Conservation (phyloP, 2,113 vertebrate genomes). For the Martes martes region DNA sequence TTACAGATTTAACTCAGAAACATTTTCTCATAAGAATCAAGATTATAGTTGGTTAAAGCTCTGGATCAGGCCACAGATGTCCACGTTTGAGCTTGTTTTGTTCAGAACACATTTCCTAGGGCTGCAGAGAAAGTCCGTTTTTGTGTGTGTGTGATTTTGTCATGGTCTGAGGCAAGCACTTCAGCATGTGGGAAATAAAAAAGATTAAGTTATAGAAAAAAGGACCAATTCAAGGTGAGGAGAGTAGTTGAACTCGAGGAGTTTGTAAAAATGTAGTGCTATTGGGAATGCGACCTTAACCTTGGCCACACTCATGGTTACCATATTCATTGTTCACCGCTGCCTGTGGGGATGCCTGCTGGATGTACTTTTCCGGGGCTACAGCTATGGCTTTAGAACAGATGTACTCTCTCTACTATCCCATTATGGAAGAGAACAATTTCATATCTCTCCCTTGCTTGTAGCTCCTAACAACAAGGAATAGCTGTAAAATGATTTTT, state of each 20-base stretch:
- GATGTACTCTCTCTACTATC: background rate
- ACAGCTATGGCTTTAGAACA: background rate
- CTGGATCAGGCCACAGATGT: background rate
- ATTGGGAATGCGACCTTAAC: background rate
- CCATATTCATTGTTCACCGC: background rate
- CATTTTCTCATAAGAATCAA: background rate
- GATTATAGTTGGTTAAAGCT: background rate
- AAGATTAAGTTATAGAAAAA: background rate
- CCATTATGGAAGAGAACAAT: background rate
- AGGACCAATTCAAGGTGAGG: background rate
- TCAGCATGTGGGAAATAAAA: background rate
- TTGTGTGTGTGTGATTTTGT: background rate
- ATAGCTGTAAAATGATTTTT: background rate
- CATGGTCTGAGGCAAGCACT: background rate
- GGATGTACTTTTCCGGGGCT: background rate
- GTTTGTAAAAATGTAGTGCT: background rate
- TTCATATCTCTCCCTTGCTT: background rate
- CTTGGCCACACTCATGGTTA: accelerated
- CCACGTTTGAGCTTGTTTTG: background rate
- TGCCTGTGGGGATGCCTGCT: no score
- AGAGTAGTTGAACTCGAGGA: background rate
- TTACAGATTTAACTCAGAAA: background rate
- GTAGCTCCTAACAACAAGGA: background rate
- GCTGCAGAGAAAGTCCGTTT: background rate
- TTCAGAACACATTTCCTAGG: background rate